A percentile compares a stretch with the other conserved stretches of the same genome.
Conservation (phyloP, 2,797 vertebrate species). For the Sandelia bainsii region DNA sequence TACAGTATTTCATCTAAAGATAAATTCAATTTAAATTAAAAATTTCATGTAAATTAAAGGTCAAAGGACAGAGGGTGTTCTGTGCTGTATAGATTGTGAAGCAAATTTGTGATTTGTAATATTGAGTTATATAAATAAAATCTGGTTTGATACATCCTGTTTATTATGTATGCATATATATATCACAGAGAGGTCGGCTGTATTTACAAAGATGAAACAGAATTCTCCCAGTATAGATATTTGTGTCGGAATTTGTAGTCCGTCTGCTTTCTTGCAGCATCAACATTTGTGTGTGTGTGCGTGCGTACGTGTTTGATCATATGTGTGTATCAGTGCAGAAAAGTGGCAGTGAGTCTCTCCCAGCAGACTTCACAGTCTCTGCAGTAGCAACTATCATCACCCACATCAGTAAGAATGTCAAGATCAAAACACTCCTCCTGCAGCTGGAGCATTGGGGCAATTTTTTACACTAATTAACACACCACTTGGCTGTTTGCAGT, state of each 20-base stretch:
- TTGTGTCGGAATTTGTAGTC: background rate
- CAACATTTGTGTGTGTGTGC: background rate
- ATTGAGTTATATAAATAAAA: no score
- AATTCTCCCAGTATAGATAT: background rate
- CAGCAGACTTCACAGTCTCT: constrained; percentile 33
- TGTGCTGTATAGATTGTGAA: no score
- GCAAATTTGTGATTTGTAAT: no score
- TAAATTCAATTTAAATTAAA: no score
- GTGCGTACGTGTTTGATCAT: background rate
- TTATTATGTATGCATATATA: background rate
- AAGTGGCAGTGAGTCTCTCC: constrained; percentile 11
- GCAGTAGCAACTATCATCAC: constrained; percentile 26
- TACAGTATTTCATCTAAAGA: no score
- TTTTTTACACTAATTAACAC: constrained; percentile 36
- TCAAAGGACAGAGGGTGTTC: no score
- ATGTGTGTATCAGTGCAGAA: background rate
- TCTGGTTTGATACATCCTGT: background rate
- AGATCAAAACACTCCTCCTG: constrained; percentile 35
- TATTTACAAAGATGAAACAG: background rate
- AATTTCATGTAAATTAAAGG: no score
- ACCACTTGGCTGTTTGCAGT: constrained; percentile 1
- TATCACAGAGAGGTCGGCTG: background rate
- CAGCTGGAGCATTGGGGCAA: constrained; percentile 16
- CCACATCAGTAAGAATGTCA: constrained; percentile 33
- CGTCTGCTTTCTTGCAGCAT: background rate